Evolutionary conservation across 2,888 invertebrate species (phyloP), one percentile per base, ranked within the genome.

Genomic region (Agrenia bidenticulata): DNA sequence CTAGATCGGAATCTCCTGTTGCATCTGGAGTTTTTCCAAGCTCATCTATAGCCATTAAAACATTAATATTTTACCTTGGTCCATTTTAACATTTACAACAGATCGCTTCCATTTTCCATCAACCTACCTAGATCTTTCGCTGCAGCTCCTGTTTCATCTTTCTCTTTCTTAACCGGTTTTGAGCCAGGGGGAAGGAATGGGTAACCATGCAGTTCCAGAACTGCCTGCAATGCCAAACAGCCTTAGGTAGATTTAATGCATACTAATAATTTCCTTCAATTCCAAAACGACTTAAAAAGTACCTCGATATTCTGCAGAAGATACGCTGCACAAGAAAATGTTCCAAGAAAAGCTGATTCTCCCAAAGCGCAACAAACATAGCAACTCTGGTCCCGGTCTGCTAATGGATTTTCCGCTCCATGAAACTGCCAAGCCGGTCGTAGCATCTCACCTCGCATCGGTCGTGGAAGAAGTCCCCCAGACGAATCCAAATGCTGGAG

Each of bases 391-490:
- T 75, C 75, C n/a, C 75, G 60, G 56, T 75, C 75, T 15, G 73
- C 73, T 19, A 75, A 60, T 1, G 73, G 75, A 67, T 75, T 75
- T 49, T 75, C 75, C 32, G 73, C 75, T 13, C 75, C 75, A 66
- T 75, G 75, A 66, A 74, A 74, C 56, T 73, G 73, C 69, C 66
- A 69, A 21, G 70, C 71, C 0, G 74, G 71, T 58, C 72, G 58
- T 9, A 74, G 61, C 62, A 74, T 69, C 19, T 74, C 72, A 32
- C 72, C 69, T 49, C 75, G 23, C 67, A 75, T 69, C 2, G 73
- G 63, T 21, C 73, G 55, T 21, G 75, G 75, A 17, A 75, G 64
- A 11, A 75, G 56, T 11, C 75, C 75, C 9, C 75, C 75, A 19
- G 75, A 73, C 1, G 73, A 71, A 42, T 75, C 75, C 67, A 75